Base-by-base conservation (phyloP, 2,113 vertebrate species). In the Ranitomeya imitator region DNA sequence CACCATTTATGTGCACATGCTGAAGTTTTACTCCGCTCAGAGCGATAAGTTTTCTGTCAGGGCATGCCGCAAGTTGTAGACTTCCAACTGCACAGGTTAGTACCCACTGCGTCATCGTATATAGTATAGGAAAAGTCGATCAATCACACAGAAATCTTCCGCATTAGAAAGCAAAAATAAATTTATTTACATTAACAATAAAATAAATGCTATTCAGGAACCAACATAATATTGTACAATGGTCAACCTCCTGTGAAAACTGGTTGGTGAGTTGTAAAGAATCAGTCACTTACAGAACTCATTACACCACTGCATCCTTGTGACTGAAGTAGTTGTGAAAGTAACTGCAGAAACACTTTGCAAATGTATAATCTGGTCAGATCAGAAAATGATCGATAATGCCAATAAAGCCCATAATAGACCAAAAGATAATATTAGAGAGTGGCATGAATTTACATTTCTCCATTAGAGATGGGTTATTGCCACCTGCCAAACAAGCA, bases 121-220 rank as follows among this genome's bases (percentile, higher is more conserved):
- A 37, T 16, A 73, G 21, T 73, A 15, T 2, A 73, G 31, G 37
- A 73, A 37, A 23, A n/a, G n/a, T 74, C 15, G 52, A 76, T 51
- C 1, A 76, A 51, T 26, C 52, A 59, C 55, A 60, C n/a, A 18
- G 21, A 13, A 31, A 60, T 37, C 31, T 61, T 12, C 15, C 21
- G 15, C 12, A 37, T 81, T 61, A 45, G 79, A 61, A 81, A 81
- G 59, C 57, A 81, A 57, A 80, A 81, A 76, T 76, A 21, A 19
- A 61, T 81, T 81, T 81, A 81, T 81, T 81, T 81, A 81, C 79
- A 81, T 45, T 1, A 45, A 81, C 59, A 45, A 18, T 19, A 81
- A 55, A 81, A 61, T 37, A 61, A 37, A 31, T 57, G 79, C 23
- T 26, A 26, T 52, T 16, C n/a, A 79, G 51, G 57, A 59, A 59